Evolutionary conservation across 64 coral and sea anemone species (phyloP).

Genomic region (Cladopsammia gracilis): DNA sequence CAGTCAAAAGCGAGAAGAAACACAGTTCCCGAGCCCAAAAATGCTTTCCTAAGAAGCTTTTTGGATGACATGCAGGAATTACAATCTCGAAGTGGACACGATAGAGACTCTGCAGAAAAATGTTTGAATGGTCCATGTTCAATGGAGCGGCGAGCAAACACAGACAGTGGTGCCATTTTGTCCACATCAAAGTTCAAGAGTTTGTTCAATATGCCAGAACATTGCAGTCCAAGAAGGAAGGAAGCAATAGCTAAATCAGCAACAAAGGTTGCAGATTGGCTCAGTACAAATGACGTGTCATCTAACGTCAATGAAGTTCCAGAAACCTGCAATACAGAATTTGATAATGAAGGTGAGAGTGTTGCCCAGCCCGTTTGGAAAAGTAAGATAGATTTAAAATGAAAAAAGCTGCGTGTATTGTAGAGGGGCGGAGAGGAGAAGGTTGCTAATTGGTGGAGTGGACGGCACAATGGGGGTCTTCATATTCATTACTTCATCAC

Average conservation of each 20-base stretch:
- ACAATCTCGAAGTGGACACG: not conserved
- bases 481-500: too few relatives aligned
- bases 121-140: not conserved
- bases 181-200: not conserved
- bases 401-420: too few relatives aligned
- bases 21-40: not conserved
- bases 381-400: too few relatives aligned
- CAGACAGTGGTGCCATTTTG: not conserved
- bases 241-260: not conserved
- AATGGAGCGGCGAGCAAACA: not conserved
- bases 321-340: not conserved
- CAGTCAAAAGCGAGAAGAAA: not conserved
- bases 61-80: not conserved
- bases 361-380: too few relatives aligned
- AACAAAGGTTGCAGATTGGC: conserved; percentile 37
- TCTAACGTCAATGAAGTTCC: not conserved
- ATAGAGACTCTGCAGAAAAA: not conserved
- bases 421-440: too few relatives aligned
- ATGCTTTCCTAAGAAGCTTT: not conserved
- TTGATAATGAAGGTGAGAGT: not conserved
- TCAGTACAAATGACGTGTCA: not conserved
- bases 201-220: not conserved
- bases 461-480: too few relatives aligned
- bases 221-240: not conserved
- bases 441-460: too few relatives aligned